phyloP scores from a whole-genome alignment of 2,113 vertebrate species.

The Pipra filicauda region DNA sequence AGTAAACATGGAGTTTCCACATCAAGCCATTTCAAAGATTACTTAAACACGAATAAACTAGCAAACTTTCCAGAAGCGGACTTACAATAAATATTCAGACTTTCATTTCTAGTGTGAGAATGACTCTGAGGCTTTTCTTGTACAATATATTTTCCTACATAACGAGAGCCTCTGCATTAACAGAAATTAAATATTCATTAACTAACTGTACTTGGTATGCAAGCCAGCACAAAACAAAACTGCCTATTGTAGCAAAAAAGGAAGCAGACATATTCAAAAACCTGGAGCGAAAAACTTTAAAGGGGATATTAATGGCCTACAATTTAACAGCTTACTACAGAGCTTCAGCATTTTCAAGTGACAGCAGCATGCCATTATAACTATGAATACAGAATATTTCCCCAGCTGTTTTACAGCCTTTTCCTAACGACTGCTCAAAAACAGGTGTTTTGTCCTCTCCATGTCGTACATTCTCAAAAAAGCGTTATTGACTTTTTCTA shows the following conservation, averaged over 20 bases:
- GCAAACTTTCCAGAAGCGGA: neutral
- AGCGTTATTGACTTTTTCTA: neutral
- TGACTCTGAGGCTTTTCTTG: neutral
- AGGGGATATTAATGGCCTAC: neutral
- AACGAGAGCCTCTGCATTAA: neutral
- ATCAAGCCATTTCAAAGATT: neutral
- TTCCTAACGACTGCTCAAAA: neutral
- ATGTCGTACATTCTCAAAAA: neutral
- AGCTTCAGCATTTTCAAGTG: neutral
- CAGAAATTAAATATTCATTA: slow-evolving; percentile 20
- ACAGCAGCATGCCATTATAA: neutral
- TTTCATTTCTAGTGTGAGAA: neutral
- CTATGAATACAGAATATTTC: neutral
- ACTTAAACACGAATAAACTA: neutral
- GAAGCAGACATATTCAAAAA: neutral
- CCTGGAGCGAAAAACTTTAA: neutral
- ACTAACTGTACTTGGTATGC: neutral
- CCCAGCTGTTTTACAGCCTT: neutral
- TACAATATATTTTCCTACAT: neutral
- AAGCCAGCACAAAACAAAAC: neutral
- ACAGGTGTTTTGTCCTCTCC: neutral
- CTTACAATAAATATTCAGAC: neutral
- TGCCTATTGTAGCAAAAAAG: neutral
- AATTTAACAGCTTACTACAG: neutral
- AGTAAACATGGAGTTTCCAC: neutral